phyloP scores from a whole-genome alignment of 1,140 invertebrate species.

The Zophobas morio region DNA sequence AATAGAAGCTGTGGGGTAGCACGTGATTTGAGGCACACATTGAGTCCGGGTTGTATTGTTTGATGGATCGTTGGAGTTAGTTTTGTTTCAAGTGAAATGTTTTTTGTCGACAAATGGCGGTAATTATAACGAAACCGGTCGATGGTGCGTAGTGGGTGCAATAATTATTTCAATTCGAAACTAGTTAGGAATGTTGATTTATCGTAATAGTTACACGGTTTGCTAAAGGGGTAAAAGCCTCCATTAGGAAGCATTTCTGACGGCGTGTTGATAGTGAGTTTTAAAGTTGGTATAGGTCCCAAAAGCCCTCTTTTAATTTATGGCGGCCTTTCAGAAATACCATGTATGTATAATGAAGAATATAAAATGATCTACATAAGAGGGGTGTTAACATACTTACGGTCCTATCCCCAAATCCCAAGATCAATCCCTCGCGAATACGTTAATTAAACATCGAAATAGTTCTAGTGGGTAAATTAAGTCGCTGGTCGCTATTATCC shows the following conservation, averaged over 20 bases:
- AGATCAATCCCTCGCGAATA: constrained; percentile 29
- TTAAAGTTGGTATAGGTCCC: constrained; percentile 39
- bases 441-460: constrained; percentile 30
- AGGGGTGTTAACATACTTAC: constrained; percentile 38
- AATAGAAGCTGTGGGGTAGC: constrained; percentile 6
- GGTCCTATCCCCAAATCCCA: constrained; percentile 20
- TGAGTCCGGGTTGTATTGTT: constrained; percentile 22
- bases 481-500: not conserved
- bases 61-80: constrained; percentile 11
- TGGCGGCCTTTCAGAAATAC: constrained; percentile 37
- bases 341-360: constrained; percentile 43
- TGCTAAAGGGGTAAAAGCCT: constrained; percentile 26
- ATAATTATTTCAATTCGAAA: not conserved
- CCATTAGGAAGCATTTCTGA: constrained; percentile 40
- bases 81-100: constrained; percentile 21
- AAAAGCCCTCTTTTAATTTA: constrained; percentile 25
- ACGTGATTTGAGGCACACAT: constrained; percentile 12
- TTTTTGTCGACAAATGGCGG: constrained; percentile 6
- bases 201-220: constrained; percentile 32
- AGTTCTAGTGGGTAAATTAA: constrained; percentile 15
- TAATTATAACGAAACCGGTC: not conserved
- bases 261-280: constrained; percentile 30
- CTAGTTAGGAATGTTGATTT: constrained; percentile 17
- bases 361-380: constrained; percentile 38
- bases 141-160: not conserved